Evolutionary conservation across 2,113 vertebrate genomes (phyloP), one percentile per base, ranked within the genome.

Genomic region (Holacanthus passer): DNA sequence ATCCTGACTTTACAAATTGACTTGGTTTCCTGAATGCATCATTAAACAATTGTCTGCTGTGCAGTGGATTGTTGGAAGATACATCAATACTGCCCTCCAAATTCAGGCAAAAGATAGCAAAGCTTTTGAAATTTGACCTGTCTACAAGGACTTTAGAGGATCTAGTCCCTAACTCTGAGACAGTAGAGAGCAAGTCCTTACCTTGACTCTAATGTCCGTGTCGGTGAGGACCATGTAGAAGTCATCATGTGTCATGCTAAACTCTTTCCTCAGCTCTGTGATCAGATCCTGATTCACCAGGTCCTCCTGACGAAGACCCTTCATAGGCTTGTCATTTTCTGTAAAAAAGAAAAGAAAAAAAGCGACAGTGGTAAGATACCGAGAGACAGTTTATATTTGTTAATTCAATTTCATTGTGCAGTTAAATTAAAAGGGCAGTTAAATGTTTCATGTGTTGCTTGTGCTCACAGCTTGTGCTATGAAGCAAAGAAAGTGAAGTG

Each of bases 201-300:
- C 98, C 97, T 99, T 98, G 79, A 96, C 96, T 83, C 96, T 97
- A 94, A 98, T 97, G 91, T 99, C 98, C 7, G 93, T 93, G 66
- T 99, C 98, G 0, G 97, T 98, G 79, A 99, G 93, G 47, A 98
- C 96, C 97, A 99, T 98, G 92, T 97, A 97, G 95, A 99, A 99
- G 83, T 99, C 97, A 70, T 97, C 96, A 39, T 97, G 95, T n/a
- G 93, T 97, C 97, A 99, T 99, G 39, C 97, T 95, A 10, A 97
- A 99, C 78, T 97, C 97, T 83, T 97, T 98, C 79, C 98, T 97
- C 87, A 99, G 94, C 81, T 99, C 97, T 0, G 94, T 95, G 77
- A 99, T 98, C 86, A 99, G 96, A 37, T 97, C 96, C 87, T 98
- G 97, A 91, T 99, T 98, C 83, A 97, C 94, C 69, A 98, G 93